These are phyloP conservation scores for Hafferia zeledoni DNA, from an alignment of 2,797 vertebrate species.

Conservation along the genomic window DNA sequence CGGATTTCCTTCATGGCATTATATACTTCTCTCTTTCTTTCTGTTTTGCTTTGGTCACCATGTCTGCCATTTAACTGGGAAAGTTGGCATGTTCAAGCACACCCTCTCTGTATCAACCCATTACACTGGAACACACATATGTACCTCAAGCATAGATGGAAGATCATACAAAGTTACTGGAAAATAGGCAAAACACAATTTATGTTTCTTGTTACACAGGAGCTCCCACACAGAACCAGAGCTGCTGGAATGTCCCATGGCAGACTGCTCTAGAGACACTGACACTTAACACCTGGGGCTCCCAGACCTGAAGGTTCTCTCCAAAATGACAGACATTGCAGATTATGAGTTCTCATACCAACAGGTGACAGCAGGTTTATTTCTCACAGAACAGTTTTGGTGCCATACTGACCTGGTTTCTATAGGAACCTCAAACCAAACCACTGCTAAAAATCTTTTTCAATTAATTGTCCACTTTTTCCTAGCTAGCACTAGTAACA, in stretches of 20 bases:
- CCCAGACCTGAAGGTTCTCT: not conserved
- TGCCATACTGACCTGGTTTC: not conserved
- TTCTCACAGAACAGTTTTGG: not conserved
- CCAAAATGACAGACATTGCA: not conserved
- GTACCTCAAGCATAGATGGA: not conserved
- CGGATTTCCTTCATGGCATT: not conserved
- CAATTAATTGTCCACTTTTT: not conserved
- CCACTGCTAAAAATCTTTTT: not conserved
- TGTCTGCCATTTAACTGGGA: not conserved
- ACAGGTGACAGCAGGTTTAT: not conserved
- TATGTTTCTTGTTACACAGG: not conserved
- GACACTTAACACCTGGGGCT: not conserved
- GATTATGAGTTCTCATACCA: not conserved
- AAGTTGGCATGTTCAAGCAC: not conserved
- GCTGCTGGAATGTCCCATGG: not conserved
- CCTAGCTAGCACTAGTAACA: not conserved
- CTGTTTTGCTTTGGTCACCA: not conserved
- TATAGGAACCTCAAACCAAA: not conserved
- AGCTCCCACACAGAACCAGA: not conserved
- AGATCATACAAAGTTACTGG: not conserved
- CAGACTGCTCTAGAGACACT: not conserved
- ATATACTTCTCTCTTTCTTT: not conserved
- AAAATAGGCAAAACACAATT: not conserved
- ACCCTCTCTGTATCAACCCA: not conserved
- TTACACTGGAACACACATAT: rapidly evolving